These are phyloP conservation scores for Ascidia mentula DNA, from an alignment of 23 tunicate genomes.

Conservation along the genomic window DNA sequence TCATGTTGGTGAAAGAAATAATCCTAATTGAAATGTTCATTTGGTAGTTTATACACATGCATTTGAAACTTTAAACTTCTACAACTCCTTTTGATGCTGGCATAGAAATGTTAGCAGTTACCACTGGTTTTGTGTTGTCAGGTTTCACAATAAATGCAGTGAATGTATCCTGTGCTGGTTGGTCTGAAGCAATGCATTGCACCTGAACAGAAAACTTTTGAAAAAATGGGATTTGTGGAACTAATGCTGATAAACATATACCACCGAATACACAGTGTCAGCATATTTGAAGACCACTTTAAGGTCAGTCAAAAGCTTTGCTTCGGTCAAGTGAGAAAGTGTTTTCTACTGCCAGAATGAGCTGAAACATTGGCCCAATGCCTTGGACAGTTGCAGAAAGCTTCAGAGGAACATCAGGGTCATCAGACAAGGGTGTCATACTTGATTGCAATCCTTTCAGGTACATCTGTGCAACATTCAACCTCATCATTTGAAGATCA, in stretches of 20 bases:
- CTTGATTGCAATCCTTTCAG: slow-evolving; percentile 52
- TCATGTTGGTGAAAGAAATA: no score
- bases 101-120: slow-evolving; percentile 84
- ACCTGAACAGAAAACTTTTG: slow-evolving; percentile 57
- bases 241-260: slow-evolving; percentile 55
- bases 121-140: slow-evolving; percentile 49
- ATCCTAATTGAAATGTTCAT: no score
- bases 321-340: slow-evolving; percentile 33
- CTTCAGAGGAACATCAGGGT: slow-evolving; percentile 63
- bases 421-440: slow-evolving; percentile 76
- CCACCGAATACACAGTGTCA: slow-evolving; percentile 45
- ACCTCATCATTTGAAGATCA: slow-evolving; percentile 69
- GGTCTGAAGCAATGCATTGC: slow-evolving; percentile 58
- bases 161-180: slow-evolving; percentile 62
- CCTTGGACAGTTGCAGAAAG: slow-evolving; percentile 81
- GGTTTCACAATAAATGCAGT: slow-evolving; percentile 50
- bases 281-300: slow-evolving; percentile 63
- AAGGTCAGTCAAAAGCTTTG: slow-evolving; percentile 50
- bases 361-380: slow-evolving; percentile 70
- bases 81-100: slow-evolving; percentile 80
- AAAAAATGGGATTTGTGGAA: slow-evolving; percentile 52
- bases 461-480: slow-evolving; percentile 63
- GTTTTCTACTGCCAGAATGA: slow-evolving; percentile 60
- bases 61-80: slow-evolving; percentile 12
- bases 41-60: no score